Percentiles rank a stretch among this genome's conserved stretches.
Evolutionary conservation across 1,140 invertebrate genomes (phyloP).

Genomic region (Bombus breviceps): DNA sequence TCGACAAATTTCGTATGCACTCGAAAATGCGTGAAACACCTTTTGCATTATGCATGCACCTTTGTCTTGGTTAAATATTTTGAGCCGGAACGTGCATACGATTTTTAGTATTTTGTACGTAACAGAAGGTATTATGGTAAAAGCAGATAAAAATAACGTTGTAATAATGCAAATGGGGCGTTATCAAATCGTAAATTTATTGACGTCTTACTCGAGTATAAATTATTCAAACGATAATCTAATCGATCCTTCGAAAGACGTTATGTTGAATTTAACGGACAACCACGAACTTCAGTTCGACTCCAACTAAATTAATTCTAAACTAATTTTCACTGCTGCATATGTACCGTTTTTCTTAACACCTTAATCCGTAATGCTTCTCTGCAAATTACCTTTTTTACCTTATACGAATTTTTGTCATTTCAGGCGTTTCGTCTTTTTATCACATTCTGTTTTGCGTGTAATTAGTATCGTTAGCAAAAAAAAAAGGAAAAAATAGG

Average conservation of each 20-base stretch:
- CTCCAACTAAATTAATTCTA: background rate
- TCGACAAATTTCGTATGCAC: constrained; percentile 22
- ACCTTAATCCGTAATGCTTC: background rate
- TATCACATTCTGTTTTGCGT: background rate
- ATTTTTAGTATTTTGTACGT: too few species aligned
- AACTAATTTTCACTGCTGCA: constrained; percentile 3
- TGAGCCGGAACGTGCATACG: background rate
- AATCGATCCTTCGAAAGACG: background rate
- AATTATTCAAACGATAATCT: constrained; percentile 4
- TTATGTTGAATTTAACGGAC: background rate
- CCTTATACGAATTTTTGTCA: background rate
- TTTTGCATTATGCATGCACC: constrained; percentile 17
- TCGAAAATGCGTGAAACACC: constrained; percentile 7
- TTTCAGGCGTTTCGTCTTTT: background rate
- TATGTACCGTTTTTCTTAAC: background rate
- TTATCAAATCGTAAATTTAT: background rate
- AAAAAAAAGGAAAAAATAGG: background rate
- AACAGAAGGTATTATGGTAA: too few species aligned
- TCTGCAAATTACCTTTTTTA: background rate
- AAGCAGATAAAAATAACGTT: background rate
- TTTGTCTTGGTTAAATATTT: constrained; percentile 4
- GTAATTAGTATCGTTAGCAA: background rate
- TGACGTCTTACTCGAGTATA: background rate
- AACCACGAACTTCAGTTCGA: background rate
- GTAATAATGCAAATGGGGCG: background rate